Evolutionary conservation across 2,797 vertebrate genomes (phyloP), one percentile per base, ranked within the genome.

Genomic region (Megaceryle alcyon): DNA sequence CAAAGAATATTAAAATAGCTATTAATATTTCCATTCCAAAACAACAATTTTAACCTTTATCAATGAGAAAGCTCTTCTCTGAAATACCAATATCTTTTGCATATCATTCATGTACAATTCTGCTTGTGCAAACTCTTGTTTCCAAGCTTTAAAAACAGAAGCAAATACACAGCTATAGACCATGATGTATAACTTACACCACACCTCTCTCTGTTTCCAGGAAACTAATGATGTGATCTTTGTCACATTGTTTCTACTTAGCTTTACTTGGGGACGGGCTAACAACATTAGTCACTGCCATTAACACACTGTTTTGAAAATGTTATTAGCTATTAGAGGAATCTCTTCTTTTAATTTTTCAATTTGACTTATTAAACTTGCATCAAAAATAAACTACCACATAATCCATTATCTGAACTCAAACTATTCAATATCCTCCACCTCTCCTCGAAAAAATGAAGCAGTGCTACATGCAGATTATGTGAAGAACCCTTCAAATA

Each of bases 241-340:
- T 96, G 97, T 97, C 96, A 97, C 95, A 92, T 90, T 97, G 96
- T 97, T 97, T 97, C 97, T 92, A 96, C 84, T 97, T 83, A 88
- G 72, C 96, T 97, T 97, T 96, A 94, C 78, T 5, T 94, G 80
- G 97, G 98, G 98, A 97, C 97, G 97, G 98, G 96, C 96, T 96
- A 94, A 56, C 82, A 86, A 75, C 94, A 98, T 98, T 97, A 95
- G 73, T 98, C 97, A 98, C 91, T 98, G 98, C 43, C 98, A 97
- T 82, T 90, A 96, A 81, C 56, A 72, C 70, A 51, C 95, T 97
- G 95, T 95, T 98, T 97, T 95, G 96, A 97, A 98, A 98, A 98
- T 97, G 97, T 92, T 97, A 97, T 97, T 94, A 97, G 78, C 83
- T 87, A 86, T 88, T 94, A 93, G 37, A 66, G 46, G 77, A 80